phyloP scores from a whole-genome alignment of 1,140 invertebrate species.

The Asbolus verrucosus region DNA sequence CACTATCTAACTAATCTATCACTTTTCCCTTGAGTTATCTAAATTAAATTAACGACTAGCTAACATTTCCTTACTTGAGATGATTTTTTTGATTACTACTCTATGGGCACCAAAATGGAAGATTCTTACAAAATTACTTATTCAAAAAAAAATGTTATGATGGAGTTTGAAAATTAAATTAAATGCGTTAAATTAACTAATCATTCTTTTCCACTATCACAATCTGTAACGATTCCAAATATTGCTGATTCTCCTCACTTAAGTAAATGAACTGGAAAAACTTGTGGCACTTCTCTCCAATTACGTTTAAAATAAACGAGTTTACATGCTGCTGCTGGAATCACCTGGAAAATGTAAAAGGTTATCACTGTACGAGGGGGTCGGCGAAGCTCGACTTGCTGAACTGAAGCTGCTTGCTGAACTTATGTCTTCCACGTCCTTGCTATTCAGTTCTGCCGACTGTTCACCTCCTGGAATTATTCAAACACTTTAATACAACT shows the following conservation, averaged over 20 bases:
- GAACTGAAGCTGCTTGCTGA: conserved; percentile 83
- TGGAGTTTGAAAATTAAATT: neutral
- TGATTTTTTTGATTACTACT: conserved; percentile 20
- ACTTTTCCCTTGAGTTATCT: conserved; percentile 36
- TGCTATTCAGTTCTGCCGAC: conserved; percentile 63
- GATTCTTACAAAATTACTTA: conserved; percentile 14
- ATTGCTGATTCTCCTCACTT: conserved; percentile 7
- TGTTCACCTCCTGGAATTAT: conserved; percentile 69
- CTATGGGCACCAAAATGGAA: conserved; percentile 34
- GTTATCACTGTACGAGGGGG: conserved; percentile 80
- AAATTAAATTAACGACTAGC: conserved; percentile 29
- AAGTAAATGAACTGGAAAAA: conserved; percentile 8
- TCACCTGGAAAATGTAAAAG: conserved; percentile 82
- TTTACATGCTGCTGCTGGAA: conserved; percentile 76
- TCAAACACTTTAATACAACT: conserved; percentile 1
- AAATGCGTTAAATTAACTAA: conserved; percentile 18
- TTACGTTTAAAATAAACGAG: neutral
- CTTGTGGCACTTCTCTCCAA: conserved; percentile 15
- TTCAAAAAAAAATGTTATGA: neutral
- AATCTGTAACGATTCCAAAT: conserved; percentile 27
- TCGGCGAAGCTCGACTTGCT: conserved; percentile 81
- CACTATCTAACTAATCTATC: conserved; percentile 29
- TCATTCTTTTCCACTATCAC: conserved; percentile 22
- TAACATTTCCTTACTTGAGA: conserved; percentile 9
- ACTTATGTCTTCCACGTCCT: conserved; percentile 80